Base-by-base conservation (phyloP, 1,140 invertebrate genomes). In the Drosophila truncata region DNA sequence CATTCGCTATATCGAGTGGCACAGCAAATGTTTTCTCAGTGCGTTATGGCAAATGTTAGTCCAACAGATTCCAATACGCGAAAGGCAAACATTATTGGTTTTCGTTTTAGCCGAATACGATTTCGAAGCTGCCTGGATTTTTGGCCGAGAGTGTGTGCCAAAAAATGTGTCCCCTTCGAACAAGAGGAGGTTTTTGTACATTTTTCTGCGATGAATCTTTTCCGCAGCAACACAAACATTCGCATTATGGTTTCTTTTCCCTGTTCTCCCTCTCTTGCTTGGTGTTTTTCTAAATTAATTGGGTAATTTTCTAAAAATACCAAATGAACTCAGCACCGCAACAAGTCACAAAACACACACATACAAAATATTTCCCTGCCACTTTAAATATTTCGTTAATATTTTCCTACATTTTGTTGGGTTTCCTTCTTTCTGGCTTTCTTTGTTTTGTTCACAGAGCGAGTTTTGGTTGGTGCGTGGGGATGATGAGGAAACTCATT, bases 271-370 rank as follows among this genome's bases (percentile, higher is more conserved):
- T 47, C 44, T 46, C 20, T 46, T n/a, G n/a, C 13, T 66, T 37
- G 63, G 62, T 67, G 75, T 72, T 90, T 88, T 85, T 82, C 79
- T 78, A 80, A 91, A 90, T 91, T 91, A 91, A 91, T 91, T 91
- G 91, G 90, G 81, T 80, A 91, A 91, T 82, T 80, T 82, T 90
- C 88, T 88, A 88, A 64, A 88, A 91, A 91, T 91, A 90, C 50
- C 44, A 41, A 69, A 85, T 91, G 88, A 91, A 85, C 81, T 91
- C 88, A 91, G 80, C 80, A 66, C 75, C 82, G 75, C 75, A 72
- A 70, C 75, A 54, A 86, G 62, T 72, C 84, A 83, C 76, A 72
- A 59, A 72, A 46, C 67, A 52, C 66, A 70, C 39, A 49, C 50
- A 57, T 57, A 63, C 62, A 71, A 63, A 71, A 63, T 78, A 74